These are phyloP conservation scores for Drosophila diplacantha DNA, from an alignment of 2,888 invertebrate species.

Conservation along the genomic window DNA sequence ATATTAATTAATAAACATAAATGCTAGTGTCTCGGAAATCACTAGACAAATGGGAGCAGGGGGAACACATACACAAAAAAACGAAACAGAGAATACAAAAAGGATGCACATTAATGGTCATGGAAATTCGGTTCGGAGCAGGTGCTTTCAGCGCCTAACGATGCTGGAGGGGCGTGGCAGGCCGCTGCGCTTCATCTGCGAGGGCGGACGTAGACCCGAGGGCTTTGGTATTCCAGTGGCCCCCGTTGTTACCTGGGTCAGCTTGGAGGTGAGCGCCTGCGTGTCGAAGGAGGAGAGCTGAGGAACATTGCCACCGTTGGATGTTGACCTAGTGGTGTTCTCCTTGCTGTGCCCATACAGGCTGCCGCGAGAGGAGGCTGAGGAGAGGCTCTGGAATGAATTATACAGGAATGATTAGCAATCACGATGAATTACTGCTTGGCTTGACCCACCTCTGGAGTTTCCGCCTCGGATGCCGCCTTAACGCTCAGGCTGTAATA, in stretches of 20 bases:
- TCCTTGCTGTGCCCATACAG: slow-evolving; percentile 57
- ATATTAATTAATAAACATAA: slow-evolving; percentile 31
- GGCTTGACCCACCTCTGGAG: slow-evolving; percentile 48
- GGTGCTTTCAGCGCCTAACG: slow-evolving; percentile 67
- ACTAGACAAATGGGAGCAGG: slow-evolving; percentile 15
- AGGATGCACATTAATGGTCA: slow-evolving; percentile 5
- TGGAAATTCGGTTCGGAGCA: slow-evolving; percentile 15
- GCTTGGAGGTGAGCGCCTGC: slow-evolving; percentile 49
- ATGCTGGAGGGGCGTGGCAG: slow-evolving; percentile 75
- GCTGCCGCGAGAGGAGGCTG: slow-evolving; percentile 76
- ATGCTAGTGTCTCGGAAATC: slow-evolving; percentile 25
- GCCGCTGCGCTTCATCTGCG: slow-evolving; percentile 75
- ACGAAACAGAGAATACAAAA: slow-evolving; percentile 19
- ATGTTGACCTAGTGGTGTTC: slow-evolving; percentile 30
- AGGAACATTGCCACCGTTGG: slow-evolving; percentile 17
- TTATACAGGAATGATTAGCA: background rate
- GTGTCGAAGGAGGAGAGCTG: slow-evolving; percentile 39
- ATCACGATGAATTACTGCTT: background rate
- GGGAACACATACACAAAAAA: slow-evolving; percentile 18
- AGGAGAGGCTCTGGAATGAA: slow-evolving; percentile 74
- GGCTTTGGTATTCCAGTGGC: slow-evolving; percentile 75
- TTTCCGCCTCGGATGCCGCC: slow-evolving; percentile 63
- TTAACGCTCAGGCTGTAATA: slow-evolving; percentile 74
- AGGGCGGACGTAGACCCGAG: slow-evolving; percentile 74
- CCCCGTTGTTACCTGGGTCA: slow-evolving; percentile 70